Evolutionary conservation across 2,113 vertebrate genomes (phyloP), one percentile per base, ranked within the genome.

Genomic region (Calyptomena viridis): DNA sequence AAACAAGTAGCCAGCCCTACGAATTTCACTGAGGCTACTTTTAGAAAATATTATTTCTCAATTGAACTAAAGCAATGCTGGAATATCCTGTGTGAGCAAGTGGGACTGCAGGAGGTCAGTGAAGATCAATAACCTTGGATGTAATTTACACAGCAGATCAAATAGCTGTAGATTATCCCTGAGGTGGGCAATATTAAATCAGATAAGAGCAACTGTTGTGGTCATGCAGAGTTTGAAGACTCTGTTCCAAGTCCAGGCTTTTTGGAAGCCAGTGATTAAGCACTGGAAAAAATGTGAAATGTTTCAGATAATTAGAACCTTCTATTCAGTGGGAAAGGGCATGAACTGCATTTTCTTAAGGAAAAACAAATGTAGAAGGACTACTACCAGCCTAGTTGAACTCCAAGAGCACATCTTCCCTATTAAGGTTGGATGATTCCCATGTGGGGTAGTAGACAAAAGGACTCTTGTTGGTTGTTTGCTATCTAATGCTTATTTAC

Each of bases 251-350:
- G 87, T 31, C 37, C 21, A 37, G 46, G 23, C 14, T 52, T 83
- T 96, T 90, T 88, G 63, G 50, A 88, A 91, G 72, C 6, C 84
- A 93, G 42, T 74, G 62, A 80, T 89, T 92, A 87, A 95, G 82
- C 42, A n/a, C 21, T 93, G 71, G 64, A 42, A 66, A 86, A 77
- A 73, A 92, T 9, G 39, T 11, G 7, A 93, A 93, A 77, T 6
- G 30, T 91, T 93, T 83, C 55, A 66, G 33, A 80, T 95, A 91
- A 94, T 87, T 88, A 95, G 55, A 95, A 93, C 37, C 71, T 86
- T 94, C 82, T 88, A 90, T 68, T 66, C 82, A 77, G 59, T 90
- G 72, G 82, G 63, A 95, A 96, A 94, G 90, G 85, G 78, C 72
- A 86, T n/a, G 50, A 86, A 95, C 75, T 95, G 40, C 39, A 67